Conservation (phyloP, 2,888 invertebrate species). For the Euproctis similis region DNA sequence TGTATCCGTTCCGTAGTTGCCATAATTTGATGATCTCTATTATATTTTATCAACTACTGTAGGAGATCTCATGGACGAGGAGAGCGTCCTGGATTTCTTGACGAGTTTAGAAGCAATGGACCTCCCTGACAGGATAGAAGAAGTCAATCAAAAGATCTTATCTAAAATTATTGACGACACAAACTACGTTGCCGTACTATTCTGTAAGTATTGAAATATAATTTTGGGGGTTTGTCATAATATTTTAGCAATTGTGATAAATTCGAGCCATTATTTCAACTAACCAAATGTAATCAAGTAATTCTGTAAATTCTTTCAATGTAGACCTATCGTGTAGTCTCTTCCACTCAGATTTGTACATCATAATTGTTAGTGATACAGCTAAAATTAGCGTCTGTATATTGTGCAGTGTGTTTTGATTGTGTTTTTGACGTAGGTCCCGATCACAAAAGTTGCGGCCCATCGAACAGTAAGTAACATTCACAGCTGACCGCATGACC, state of each 20-base stretch:
- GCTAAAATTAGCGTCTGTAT: constrained; percentile 41
- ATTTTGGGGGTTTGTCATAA: constrained; percentile 39
- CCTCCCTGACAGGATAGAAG: constrained; percentile 94
- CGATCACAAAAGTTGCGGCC: constrained; percentile 73
- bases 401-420: constrained; percentile 71
- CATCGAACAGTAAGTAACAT: constrained; percentile 73
- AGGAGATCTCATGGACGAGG: constrained; percentile 97
- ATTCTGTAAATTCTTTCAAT: constrained; percentile 44
- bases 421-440: constrained; percentile 76
- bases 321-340: constrained; percentile 45
- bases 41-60: constrained; percentile 26
- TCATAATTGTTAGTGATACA: constrained; percentile 39
- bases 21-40: no score
- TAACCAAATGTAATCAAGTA: constrained; percentile 45
- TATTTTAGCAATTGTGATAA: constrained; percentile 60
- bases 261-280: constrained; percentile 53
- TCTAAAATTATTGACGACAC: constrained; percentile 93
- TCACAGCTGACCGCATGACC: constrained; percentile 61
- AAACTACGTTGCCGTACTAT: constrained; percentile 93
- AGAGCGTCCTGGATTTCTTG: constrained; percentile 93
- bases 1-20: no score
- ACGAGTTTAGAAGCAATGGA: constrained; percentile 97
- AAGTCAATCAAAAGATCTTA: constrained; percentile 93
- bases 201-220: constrained; percentile 84
- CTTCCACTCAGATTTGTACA: constrained; percentile 37